A percentile compares a stretch with the other conserved stretches of the same genome.
These are phyloP conservation scores for Plagodis pulveraria DNA, from an alignment of 2,888 invertebrate genomes.

Conservation along the genomic window DNA sequence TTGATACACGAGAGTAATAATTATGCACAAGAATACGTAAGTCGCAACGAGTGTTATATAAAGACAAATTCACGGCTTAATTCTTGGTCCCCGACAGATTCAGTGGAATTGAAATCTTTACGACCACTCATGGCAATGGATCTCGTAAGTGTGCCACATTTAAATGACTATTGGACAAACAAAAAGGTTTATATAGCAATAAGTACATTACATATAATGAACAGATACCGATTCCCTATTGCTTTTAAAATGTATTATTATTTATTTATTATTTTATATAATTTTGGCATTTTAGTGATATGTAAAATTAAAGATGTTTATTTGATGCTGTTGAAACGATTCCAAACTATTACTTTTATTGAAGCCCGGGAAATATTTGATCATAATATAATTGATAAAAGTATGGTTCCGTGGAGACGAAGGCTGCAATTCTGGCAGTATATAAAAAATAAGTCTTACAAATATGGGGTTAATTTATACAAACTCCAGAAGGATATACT, in stretches of 20 bases:
- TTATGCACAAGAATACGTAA: slow-evolving; percentile 2
- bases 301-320: slow-evolving; percentile 1
- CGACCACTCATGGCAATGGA: no score
- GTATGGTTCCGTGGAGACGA: slow-evolving; percentile 26
- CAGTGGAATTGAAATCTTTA: no score
- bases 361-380: slow-evolving; percentile 9
- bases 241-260: no score
- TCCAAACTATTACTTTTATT: slow-evolving; percentile 6
- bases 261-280: no score
- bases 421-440: slow-evolving; percentile 26
- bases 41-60: no score
- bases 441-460: slow-evolving; percentile 33
- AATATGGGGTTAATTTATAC: slow-evolving; percentile 52
- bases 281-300: slow-evolving; percentile 21
- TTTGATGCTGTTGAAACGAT: slow-evolving; percentile 6
- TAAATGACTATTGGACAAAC: slow-evolving; percentile 24
- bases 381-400: slow-evolving; percentile 12
- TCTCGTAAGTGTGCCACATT: slow-evolving; percentile 9
- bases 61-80: no score
- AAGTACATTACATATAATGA: slow-evolving; percentile 8
- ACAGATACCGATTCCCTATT: slow-evolving; percentile 24
- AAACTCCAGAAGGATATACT: slow-evolving; percentile 32
- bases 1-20: slow-evolving; percentile 2
- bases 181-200: slow-evolving; percentile 6
- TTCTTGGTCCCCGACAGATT: no score